Evolutionary conservation across 2,113 vertebrate genomes (phyloP).

Genomic region (Cathartes aura): DNA sequence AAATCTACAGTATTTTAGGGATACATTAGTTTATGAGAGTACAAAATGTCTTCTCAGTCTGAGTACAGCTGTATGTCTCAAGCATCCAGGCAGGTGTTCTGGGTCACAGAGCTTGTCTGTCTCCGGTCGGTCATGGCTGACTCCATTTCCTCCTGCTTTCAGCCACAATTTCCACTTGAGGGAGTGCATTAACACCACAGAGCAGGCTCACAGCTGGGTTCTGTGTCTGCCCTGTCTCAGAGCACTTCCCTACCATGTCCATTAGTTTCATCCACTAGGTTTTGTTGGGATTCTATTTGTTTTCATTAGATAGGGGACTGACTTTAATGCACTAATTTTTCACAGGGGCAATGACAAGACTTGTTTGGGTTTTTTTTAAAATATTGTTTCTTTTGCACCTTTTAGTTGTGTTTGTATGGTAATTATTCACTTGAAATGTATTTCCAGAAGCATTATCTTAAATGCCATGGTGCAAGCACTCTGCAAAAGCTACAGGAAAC

Average conservation of each 20-base stretch:
- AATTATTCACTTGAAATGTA: background rate
- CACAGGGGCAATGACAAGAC: background rate
- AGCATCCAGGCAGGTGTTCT: background rate
- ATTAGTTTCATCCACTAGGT: background rate
- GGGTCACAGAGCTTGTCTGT: background rate
- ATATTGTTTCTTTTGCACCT: background rate
- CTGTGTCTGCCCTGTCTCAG: background rate
- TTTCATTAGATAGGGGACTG: background rate
- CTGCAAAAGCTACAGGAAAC: background rate
- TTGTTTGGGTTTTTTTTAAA: background rate
- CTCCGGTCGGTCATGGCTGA: background rate
- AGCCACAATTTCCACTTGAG: background rate
- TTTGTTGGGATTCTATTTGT: background rate
- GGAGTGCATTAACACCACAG: background rate
- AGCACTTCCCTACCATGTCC: background rate
- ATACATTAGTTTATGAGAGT: background rate
- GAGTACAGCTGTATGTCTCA: background rate
- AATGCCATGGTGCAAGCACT: background rate
- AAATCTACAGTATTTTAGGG: background rate
- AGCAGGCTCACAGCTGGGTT: background rate
- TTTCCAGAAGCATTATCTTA: background rate
- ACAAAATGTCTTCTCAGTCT: background rate
- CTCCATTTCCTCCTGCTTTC: background rate
- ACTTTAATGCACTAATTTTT: background rate
- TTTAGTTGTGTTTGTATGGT: background rate